phyloP scores from a whole-genome alignment of 2,113 vertebrate genomes.

The Pavo muticus region DNA sequence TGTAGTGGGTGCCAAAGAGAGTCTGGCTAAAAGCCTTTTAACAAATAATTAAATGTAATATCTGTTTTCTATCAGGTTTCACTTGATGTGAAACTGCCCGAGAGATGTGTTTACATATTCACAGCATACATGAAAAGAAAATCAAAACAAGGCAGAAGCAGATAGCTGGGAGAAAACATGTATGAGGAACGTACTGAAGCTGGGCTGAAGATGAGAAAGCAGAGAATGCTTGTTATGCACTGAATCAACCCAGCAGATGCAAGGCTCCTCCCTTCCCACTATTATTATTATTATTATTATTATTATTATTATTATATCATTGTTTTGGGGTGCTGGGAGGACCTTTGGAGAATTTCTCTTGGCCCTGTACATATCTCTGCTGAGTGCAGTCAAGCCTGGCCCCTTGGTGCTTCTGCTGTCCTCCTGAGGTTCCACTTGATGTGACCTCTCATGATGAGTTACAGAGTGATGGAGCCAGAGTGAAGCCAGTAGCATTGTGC shows the following conservation, averaged over 20 bases:
- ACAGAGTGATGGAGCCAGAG: not conserved
- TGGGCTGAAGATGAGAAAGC: conserved; percentile 19
- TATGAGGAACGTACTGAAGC: not conserved
- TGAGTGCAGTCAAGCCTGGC: not conserved
- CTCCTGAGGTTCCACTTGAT: not conserved
- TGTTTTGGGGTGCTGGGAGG: not conserved
- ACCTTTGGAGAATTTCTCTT: not conserved
- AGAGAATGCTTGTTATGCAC: not conserved
- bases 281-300: not conserved
- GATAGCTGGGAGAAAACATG: not conserved
- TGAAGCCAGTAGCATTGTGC: not conserved
- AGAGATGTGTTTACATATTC: not conserved
- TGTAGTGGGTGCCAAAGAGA: not conserved
- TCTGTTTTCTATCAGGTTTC: not conserved
- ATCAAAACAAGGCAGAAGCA: not conserved
- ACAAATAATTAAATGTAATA: not conserved
- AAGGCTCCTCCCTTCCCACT: not conserved
- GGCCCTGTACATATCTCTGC: not conserved
- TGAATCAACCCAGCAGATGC: conserved; percentile 24
- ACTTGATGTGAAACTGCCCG: not conserved
- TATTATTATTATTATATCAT: not conserved
- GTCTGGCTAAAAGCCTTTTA: not conserved
- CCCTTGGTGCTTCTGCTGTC: not conserved
- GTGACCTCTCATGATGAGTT: not conserved
- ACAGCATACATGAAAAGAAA: not conserved